Conservation (phyloP, 2,113 vertebrate species). For the Trachemys scripta region DNA sequence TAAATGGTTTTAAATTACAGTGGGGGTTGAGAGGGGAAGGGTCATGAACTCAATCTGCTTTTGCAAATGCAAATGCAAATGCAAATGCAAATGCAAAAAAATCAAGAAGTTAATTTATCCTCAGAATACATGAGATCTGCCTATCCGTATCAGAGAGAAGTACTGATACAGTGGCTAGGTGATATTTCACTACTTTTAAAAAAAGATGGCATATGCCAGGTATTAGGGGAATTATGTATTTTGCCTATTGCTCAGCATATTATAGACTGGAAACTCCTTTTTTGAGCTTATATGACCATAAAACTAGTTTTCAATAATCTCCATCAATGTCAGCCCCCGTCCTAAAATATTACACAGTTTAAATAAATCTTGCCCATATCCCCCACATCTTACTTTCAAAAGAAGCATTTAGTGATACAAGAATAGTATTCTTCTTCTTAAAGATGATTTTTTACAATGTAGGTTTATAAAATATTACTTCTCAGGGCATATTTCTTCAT, state of each 20-base stretch:
- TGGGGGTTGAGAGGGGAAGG: background rate
- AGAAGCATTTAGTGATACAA: background rate
- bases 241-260: slow-evolving; percentile 25
- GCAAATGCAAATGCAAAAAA: background rate
- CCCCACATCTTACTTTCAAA: background rate
- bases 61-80: slow-evolving; percentile 50
- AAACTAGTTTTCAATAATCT: slow-evolving; percentile 14
- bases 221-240: slow-evolving; percentile 34
- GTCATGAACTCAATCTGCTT: slow-evolving; percentile 33
- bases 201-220: slow-evolving; percentile 5
- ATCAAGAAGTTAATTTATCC: slow-evolving; percentile 24
- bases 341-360: background rate
- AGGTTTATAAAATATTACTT: background rate
- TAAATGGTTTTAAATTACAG: slow-evolving; percentile 43
- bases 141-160: slow-evolving; percentile 27
- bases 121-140: slow-evolving; percentile 32
- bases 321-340: background rate
- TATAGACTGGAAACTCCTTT: background rate
- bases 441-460: background rate
- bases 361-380: background rate
- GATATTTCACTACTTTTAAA: slow-evolving; percentile 32
- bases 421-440: background rate
- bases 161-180: background rate
- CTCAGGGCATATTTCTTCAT: background rate
- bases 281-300: background rate